Percentiles rank a stretch among this genome's conserved stretches.
Evolutionary conservation across 2,888 invertebrate genomes (phyloP).

Genomic region (Ichneumoninae sp.): DNA sequence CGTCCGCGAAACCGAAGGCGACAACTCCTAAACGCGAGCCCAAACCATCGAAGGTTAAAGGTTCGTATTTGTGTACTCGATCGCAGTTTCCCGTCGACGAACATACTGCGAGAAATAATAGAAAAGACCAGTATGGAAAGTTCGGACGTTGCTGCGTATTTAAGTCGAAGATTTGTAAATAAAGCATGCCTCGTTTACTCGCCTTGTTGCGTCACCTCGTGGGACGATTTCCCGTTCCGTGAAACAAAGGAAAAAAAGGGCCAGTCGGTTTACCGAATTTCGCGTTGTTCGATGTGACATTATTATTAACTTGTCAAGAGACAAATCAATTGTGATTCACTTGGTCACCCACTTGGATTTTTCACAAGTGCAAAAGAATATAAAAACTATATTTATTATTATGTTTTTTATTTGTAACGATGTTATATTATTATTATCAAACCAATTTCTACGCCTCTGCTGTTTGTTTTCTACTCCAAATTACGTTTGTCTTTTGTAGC

Average conservation of each 20-base stretch:
- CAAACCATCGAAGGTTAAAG: conserved; percentile 66
- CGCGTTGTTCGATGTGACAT: too few species aligned
- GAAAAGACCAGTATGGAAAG: conserved; percentile 5
- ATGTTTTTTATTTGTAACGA: too few species aligned
- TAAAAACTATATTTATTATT: too few species aligned
- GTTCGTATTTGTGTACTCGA: conserved; percentile 55
- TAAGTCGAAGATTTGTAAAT: background rate
- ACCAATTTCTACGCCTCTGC: too few species aligned
- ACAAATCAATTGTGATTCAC: background rate
- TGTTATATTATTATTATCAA: too few species aligned
- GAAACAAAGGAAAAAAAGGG: background rate
- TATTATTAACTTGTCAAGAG: too few species aligned
- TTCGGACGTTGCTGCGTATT: conserved; percentile 18
- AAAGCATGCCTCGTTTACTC: background rate
- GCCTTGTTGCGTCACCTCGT: background rate
- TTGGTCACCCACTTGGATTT: background rate
- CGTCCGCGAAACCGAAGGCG: conserved; percentile 52
- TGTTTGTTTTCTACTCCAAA: too few species aligned
- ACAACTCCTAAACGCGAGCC: conserved; percentile 65
- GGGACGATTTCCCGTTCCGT: background rate
- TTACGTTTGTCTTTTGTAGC: too few species aligned
- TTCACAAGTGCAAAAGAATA: background rate
- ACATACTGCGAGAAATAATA: conserved; percentile 10
- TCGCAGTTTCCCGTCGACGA: conserved; percentile 4
- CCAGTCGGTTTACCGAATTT: too few species aligned